These are phyloP conservation scores for Lepus europaeus DNA, from an alignment of 2,113 vertebrate species.

Conservation along the genomic window DNA sequence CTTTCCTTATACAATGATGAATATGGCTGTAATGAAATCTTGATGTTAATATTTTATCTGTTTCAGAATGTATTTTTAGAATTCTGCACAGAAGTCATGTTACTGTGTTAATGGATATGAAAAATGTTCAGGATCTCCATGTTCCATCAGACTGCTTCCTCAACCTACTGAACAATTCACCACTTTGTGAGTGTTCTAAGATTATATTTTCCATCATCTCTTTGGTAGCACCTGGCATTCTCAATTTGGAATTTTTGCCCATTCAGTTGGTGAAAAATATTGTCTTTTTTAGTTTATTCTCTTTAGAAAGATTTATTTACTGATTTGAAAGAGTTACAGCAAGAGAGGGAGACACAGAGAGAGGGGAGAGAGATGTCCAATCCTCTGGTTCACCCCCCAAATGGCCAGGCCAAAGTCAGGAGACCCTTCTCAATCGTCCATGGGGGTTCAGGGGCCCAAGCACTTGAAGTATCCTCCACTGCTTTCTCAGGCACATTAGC, in stretches of 20 bases:
- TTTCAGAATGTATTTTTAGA: slow-evolving; percentile 65
- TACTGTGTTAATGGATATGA: slow-evolving; percentile 13
- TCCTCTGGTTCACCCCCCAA: too few species aligned
- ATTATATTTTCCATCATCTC: not conserved
- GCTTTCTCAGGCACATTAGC: too few species aligned
- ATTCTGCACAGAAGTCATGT: slow-evolving; percentile 15
- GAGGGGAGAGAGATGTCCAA: too few species aligned
- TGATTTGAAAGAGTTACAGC: too few species aligned
- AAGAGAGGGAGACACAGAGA: too few species aligned
- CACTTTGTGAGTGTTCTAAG: not conserved
- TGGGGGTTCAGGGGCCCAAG: too few species aligned
- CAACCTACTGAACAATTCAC: not conserved
- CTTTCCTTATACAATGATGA: slow-evolving; percentile 48
- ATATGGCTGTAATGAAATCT: slow-evolving; percentile 45
- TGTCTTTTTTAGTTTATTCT: not conserved
- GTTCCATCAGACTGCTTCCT: not conserved
- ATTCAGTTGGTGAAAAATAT: not conserved
- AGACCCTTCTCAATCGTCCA: too few species aligned
- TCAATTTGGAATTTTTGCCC: slow-evolving; percentile 17
- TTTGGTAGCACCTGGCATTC: not conserved
- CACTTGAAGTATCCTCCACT: too few species aligned
- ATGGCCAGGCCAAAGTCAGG: too few species aligned
- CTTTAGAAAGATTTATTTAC: not conserved
- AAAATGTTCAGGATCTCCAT: not conserved
- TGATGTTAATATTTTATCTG: slow-evolving; percentile 43